Evolutionary conservation across 2,113 vertebrate genomes (phyloP).

Genomic region (Deroptyus accipitrinus): DNA sequence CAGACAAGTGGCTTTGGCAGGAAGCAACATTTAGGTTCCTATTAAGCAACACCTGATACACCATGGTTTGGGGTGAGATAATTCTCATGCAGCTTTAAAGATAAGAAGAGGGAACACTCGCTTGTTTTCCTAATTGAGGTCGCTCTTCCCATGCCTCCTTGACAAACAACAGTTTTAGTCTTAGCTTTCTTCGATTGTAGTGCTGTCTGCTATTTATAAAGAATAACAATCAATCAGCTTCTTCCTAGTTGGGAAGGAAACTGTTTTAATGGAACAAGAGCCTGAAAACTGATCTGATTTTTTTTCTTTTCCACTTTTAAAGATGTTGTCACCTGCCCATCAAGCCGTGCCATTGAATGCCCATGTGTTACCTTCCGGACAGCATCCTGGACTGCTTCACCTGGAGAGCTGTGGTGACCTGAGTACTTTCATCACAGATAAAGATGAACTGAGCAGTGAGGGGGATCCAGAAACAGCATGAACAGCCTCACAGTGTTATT

Average conservation of each 20-base stretch:
- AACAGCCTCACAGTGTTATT: slow-evolving; percentile 78
- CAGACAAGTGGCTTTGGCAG: not conserved
- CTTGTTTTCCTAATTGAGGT: not conserved
- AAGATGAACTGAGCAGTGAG: not conserved
- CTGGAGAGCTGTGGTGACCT: slow-evolving; percentile 83
- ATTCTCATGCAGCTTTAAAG: not conserved
- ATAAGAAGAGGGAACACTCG: not conserved
- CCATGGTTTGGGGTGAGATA: not conserved
- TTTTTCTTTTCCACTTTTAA: not conserved
- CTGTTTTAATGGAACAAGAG: not conserved
- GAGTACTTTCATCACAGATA: slow-evolving; percentile 74
- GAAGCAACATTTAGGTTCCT: not conserved
- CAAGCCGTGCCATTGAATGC: not conserved
- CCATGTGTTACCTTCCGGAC: slow-evolving; percentile 11
- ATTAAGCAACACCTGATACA: not conserved
- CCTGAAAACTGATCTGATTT: not conserved
- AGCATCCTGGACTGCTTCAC: slow-evolving; percentile 72
- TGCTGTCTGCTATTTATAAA: not conserved
- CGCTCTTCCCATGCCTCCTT: not conserved
- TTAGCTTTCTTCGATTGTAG: not conserved
- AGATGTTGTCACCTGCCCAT: slow-evolving; percentile 71
- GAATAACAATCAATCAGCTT: not conserved
- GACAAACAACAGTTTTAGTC: not conserved
- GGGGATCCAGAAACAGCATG: slow-evolving; percentile 40
- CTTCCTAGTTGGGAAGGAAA: not conserved